Conservation (phyloP, 2,888 invertebrate species). For the Rhogogaster chlorosoma region DNA sequence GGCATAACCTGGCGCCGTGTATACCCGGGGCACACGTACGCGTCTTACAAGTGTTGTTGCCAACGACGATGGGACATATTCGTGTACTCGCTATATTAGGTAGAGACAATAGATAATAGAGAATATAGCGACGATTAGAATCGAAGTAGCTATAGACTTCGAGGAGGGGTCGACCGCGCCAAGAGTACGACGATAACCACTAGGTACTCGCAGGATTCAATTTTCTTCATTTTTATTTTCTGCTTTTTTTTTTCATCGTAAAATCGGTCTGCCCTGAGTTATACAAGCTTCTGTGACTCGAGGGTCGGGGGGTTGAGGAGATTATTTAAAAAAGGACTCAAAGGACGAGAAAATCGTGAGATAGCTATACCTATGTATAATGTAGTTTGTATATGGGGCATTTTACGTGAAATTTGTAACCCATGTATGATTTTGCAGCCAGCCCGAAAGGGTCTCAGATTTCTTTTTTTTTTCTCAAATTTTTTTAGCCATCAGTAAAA, state of each 20-base stretch:
- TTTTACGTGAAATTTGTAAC: too few relatives aligned
- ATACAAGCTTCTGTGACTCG: too few relatives aligned
- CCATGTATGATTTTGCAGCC: too few relatives aligned
- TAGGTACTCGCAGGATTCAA: background rate
- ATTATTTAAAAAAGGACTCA: too few relatives aligned
- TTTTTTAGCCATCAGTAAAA: too few relatives aligned
- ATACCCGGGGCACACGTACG: background rate
- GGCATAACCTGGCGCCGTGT: background rate
- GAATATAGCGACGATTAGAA: background rate
- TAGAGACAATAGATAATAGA: slow-evolving; percentile 9
- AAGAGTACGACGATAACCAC: background rate
- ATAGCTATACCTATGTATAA: too few relatives aligned
- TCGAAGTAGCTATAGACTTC: background rate
- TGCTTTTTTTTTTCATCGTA: background rate
- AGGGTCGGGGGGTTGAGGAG: too few relatives aligned
- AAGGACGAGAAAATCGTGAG: too few relatives aligned
- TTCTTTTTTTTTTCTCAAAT: too few relatives aligned
- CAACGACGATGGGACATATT: background rate
- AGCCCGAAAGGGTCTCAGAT: too few relatives aligned
- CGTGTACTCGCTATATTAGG: background rate
- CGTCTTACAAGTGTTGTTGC: background rate
- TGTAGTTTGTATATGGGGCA: too few relatives aligned
- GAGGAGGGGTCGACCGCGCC: background rate
- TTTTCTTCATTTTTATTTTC: background rate
- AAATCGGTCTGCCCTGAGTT: background rate